Percentiles rank a stretch among this genome's conserved stretches.
Evolutionary conservation across 1,140 invertebrate genomes (phyloP).

Genomic region (Rhizoglyphus robini): DNA sequence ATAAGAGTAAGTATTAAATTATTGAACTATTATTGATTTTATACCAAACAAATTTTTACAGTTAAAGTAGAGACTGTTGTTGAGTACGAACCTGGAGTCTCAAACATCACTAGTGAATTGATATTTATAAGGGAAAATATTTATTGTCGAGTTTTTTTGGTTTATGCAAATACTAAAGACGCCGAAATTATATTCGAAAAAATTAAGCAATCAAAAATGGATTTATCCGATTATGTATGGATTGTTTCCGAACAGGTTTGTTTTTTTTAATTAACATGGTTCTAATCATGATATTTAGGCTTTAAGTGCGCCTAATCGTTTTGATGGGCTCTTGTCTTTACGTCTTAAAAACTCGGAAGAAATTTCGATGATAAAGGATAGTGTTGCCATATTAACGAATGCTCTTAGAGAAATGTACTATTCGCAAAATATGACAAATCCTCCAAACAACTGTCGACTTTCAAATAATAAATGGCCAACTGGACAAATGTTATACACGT

Average conservation of each 20-base stretch:
- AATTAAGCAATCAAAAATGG: slow-evolving; percentile 71
- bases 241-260: slow-evolving; percentile 72
- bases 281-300: too few species aligned
- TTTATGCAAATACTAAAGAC: slow-evolving; percentile 67
- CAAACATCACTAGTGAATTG: slow-evolving; percentile 61
- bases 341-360: slow-evolving; percentile 76
- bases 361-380: slow-evolving; percentile 69
- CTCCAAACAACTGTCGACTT: slow-evolving; percentile 76
- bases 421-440: slow-evolving; percentile 64
- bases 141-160: slow-evolving; percentile 74
- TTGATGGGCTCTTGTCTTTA: slow-evolving; percentile 62
- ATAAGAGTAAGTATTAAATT: slow-evolving; percentile 41
- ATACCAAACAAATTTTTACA: neutral
- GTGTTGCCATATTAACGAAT: slow-evolving; percentile 63
- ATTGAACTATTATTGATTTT: neutral
- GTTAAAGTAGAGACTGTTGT: slow-evolving; percentile 70
- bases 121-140: slow-evolving; percentile 56
- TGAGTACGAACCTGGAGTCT: slow-evolving; percentile 70
- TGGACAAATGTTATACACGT: slow-evolving; percentile 49
- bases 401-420: slow-evolving; percentile 69
- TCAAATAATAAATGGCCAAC: slow-evolving; percentile 78
- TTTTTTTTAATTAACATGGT: too few species aligned
- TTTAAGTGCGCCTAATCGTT: slow-evolving; percentile 63
- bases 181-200: slow-evolving; percentile 78
- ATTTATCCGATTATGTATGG: slow-evolving; percentile 80